These are phyloP conservation scores for Notospermus geniculatus DNA, from an alignment of 1,140 invertebrate species.

Conservation along the genomic window DNA sequence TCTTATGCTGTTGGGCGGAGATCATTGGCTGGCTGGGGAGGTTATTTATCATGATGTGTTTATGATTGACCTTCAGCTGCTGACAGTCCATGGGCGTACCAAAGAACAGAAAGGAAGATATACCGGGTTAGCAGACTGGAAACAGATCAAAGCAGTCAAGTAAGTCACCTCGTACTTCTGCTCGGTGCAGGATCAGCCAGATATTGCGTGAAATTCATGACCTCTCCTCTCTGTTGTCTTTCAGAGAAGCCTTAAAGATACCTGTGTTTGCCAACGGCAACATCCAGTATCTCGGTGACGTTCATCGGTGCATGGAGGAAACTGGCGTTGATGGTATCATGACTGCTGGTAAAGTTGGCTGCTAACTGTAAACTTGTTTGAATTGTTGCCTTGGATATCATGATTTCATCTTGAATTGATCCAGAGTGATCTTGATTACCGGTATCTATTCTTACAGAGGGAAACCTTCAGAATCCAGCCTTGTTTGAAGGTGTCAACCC, in stretches of 20 bases:
- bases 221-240: conserved; percentile 36
- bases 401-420: too few relatives aligned
- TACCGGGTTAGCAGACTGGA: conserved; percentile 94
- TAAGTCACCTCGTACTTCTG: too few relatives aligned
- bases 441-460: conserved; percentile 66
- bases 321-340: conserved; percentile 81
- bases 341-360: conserved; percentile 58
- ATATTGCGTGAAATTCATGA: background rate
- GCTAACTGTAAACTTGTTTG: too few relatives aligned
- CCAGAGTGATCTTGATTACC: background rate
- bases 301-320: conserved; percentile 77
- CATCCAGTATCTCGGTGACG: conserved; percentile 87
- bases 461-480: conserved; percentile 92
- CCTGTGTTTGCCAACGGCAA: conserved; percentile 98
- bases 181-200: conserved; percentile 11
- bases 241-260: conserved; percentile 78
- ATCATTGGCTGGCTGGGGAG: too few relatives aligned
- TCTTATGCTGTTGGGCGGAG: too few relatives aligned
- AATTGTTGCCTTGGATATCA: too few relatives aligned
- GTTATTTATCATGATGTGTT: background rate
- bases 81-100: conserved; percentile 95
- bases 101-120: conserved; percentile 92
- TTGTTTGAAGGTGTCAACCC: conserved; percentile 73
- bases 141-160: conserved; percentile 87
- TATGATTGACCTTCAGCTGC: conserved; percentile 57